Percentiles rank a stretch among this genome's conserved stretches.
These are phyloP conservation scores for Chaitophorus viminalis DNA, from an alignment of 2,888 invertebrate species.

Conservation along the genomic window DNA sequence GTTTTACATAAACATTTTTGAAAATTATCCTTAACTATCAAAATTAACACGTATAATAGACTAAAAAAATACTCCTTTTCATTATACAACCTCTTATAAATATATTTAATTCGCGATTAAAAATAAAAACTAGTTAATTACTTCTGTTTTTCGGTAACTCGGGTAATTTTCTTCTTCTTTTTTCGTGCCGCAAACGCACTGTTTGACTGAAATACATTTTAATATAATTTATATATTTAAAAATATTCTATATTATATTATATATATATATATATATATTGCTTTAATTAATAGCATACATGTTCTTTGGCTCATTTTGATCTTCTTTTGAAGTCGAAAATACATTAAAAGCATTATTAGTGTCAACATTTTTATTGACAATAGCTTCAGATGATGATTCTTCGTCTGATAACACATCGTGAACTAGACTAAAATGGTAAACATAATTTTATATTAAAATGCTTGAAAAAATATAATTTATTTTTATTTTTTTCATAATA, in stretches of 20 bases:
- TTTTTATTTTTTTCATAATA: background rate
- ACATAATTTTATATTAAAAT: background rate
- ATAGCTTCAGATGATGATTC: constrained; percentile 73
- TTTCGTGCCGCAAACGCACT: constrained; percentile 68
- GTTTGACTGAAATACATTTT: constrained; percentile 47
- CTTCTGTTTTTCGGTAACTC: constrained; percentile 91
- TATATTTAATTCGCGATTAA: background rate
- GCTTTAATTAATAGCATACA: background rate
- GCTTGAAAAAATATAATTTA: background rate
- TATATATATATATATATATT: background rate
- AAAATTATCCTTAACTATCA: no score
- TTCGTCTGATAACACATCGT: constrained; percentile 84
- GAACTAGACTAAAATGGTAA: constrained; percentile 77
- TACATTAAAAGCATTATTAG: constrained; percentile 31
- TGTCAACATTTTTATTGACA: background rate
- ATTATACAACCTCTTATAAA: background rate
- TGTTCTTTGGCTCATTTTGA: constrained; percentile 32
- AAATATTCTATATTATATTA: no score
- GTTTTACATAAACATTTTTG: no score
- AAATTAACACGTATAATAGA: no score
- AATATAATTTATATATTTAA: background rate
- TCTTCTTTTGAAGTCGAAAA: constrained; percentile 38
- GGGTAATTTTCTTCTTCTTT: constrained; percentile 84
- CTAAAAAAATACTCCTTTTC: no score
- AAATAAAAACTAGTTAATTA: constrained; percentile 27